Percentiles rank a stretch among this genome's conserved stretches.
Evolutionary conservation across 92 coral and sea anemone genomes (phyloP).

Genomic region (Siderastrea siderea): DNA sequence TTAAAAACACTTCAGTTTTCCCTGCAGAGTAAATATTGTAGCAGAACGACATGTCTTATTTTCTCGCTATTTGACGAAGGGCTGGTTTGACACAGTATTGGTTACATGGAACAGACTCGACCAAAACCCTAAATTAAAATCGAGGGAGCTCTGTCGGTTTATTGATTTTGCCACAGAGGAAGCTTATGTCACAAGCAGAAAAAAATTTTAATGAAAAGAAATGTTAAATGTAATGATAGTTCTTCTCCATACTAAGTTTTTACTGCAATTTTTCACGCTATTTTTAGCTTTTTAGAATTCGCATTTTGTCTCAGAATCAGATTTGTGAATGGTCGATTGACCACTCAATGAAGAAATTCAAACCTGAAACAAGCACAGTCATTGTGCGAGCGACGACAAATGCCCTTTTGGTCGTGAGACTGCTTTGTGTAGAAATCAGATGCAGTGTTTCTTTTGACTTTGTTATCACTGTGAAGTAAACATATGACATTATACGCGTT

Average conservation of each 20-base stretch:
- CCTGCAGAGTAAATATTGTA: slow-evolving; percentile 20
- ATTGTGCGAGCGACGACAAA: not conserved
- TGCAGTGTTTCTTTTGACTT: not conserved
- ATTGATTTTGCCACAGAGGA: not conserved
- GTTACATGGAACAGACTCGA: not conserved
- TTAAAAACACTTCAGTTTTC: slow-evolving; percentile 33
- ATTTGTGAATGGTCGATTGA: not conserved
- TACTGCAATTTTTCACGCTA: no score
- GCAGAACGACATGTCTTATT: slow-evolving; percentile 8
- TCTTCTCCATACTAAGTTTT: not conserved
- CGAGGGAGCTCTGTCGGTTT: not conserved
- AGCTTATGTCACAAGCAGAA: not conserved
- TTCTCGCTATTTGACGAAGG: not conserved
- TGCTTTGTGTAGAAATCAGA: slow-evolving; percentile 12
- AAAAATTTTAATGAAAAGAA: not conserved
- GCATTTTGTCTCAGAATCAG: not conserved
- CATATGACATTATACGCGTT: not conserved
- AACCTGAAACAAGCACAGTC: not conserved
- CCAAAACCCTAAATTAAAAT: not conserved
- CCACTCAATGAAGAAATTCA: not conserved
- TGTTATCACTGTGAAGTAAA: not conserved
- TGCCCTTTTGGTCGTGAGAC: no score
- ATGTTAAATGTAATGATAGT: not conserved
- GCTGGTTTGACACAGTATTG: not conserved
- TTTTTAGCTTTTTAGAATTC: not conserved